Evolutionary conservation across 2,113 vertebrate genomes (phyloP).

Genomic region (Albula glossodonta): DNA sequence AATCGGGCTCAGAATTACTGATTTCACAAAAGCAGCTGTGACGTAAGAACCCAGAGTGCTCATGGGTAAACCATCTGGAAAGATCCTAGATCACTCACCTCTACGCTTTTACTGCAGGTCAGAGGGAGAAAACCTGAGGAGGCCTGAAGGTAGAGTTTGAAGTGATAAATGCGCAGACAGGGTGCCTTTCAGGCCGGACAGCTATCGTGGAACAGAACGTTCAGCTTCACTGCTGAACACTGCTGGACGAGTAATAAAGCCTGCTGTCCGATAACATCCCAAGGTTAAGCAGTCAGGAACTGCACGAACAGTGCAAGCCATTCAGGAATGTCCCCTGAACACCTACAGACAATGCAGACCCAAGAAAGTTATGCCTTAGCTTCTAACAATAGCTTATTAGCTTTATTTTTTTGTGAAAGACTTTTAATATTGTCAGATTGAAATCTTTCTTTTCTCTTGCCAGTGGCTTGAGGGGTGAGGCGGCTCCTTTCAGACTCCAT

Average conservation of each 20-base stretch:
- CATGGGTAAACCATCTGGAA: not conserved
- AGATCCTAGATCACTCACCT: no score
- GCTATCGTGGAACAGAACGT: conserved; percentile 1
- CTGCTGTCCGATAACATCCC: not conserved
- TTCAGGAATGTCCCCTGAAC: not conserved
- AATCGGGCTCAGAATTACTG: not conserved
- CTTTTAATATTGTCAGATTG: not conserved
- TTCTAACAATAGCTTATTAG: no score
- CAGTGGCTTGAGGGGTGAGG: not conserved
- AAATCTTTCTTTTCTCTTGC: not conserved
- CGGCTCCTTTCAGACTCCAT: not conserved
- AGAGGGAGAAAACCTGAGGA: no score
- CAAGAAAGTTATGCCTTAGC: not conserved
- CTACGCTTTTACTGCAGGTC: no score
- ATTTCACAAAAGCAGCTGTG: not conserved
- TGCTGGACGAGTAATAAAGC: not conserved
- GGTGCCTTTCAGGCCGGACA: not conserved
- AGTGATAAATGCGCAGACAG: not conserved
- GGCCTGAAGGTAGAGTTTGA: not conserved
- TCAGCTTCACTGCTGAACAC: conserved; percentile 4
- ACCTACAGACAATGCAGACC: not conserved
- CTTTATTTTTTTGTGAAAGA: not conserved
- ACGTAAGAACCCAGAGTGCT: not conserved
- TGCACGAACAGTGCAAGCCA: not conserved
- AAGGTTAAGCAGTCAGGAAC: conserved; percentile 21